phyloP scores from a whole-genome alignment of 1,140 invertebrate genomes.

The Nebria ingens region DNA sequence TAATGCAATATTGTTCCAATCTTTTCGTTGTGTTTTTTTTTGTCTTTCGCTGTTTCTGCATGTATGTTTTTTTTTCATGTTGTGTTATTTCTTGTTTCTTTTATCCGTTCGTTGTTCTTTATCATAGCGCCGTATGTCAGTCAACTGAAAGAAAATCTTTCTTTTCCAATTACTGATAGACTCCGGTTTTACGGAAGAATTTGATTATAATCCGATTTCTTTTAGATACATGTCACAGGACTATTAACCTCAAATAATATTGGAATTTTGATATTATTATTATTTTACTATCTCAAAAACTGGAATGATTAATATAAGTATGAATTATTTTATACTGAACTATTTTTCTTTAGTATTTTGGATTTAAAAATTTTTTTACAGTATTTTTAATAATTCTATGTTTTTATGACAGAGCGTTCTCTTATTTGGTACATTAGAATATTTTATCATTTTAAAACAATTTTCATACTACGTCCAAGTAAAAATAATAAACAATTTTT shows the following conservation, averaged over 20 bases:
- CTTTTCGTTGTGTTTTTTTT: too few species aligned
- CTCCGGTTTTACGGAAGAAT: background rate
- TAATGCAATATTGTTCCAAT: slow-evolving; percentile 9
- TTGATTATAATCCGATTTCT: slow-evolving; percentile 2
- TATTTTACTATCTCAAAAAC: too few species aligned
- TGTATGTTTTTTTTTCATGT: background rate
- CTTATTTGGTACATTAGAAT: too few species aligned
- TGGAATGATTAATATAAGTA: too few species aligned
- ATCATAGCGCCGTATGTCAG: background rate
- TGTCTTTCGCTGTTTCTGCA: background rate
- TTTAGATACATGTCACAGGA: background rate
- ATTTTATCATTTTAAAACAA: too few species aligned
- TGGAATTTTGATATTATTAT: background rate
- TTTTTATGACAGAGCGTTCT: too few species aligned
- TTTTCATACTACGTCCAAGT: too few species aligned
- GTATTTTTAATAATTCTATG: too few species aligned
- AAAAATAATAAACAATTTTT: too few species aligned
- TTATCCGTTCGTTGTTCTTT: background rate
- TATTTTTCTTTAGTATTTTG: too few species aligned
- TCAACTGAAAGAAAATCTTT: background rate
- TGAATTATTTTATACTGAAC: too few species aligned
- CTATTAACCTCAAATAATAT: background rate
- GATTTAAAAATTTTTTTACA: too few species aligned
- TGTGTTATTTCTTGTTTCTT: background rate
- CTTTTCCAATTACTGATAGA: background rate